These are phyloP conservation scores for Argentina silus DNA, from an alignment of 2,797 vertebrate genomes.

Conservation along the genomic window DNA sequence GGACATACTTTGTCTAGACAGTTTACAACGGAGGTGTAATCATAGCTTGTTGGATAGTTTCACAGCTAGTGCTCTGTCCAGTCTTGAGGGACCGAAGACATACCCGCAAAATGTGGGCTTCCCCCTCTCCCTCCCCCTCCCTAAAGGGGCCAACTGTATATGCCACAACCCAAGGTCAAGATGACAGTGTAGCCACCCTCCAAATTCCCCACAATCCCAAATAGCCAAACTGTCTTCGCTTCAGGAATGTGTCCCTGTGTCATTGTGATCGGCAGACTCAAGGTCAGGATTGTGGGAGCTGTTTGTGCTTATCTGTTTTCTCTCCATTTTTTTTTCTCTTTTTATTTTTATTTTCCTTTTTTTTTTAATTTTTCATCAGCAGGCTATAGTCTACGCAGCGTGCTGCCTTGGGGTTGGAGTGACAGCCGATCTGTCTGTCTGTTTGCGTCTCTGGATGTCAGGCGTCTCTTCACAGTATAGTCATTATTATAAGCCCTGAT, in stretches of 20 bases:
- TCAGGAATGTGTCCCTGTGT: conserved; percentile 65
- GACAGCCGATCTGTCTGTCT: conserved; percentile 40
- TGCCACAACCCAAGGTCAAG: conserved; percentile 75
- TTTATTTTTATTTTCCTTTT: conserved; percentile 44
- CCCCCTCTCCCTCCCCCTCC: conserved; percentile 21
- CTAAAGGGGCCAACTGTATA: conserved; percentile 57
- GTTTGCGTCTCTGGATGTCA: conserved; percentile 34
- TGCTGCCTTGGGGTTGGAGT: conserved; percentile 47
- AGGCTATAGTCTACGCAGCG: conserved; percentile 62
- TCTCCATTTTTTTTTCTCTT: conserved; percentile 23
- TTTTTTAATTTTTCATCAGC: conserved; percentile 34
- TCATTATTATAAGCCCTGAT: conserved; percentile 48
- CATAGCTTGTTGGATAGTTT: conserved; percentile 41
- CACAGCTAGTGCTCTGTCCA: conserved; percentile 12
- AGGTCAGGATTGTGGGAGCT: conserved; percentile 74
- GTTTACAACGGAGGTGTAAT: conserved; percentile 31
- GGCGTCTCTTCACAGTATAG: conserved; percentile 53
- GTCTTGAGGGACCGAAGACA: background rate
- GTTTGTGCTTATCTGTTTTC: conserved; percentile 71
- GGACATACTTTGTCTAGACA: conserved; percentile 36
- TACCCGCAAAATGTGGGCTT: conserved; percentile 32
- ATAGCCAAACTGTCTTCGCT: conserved; percentile 52
- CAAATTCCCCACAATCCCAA: conserved; percentile 67
- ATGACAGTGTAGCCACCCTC: conserved; percentile 66
- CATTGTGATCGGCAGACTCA: conserved; percentile 73